Evolutionary conservation across 2,113 vertebrate genomes (phyloP), one percentile per base, ranked within the genome.

Genomic region (Ranitomeya imitator): DNA sequence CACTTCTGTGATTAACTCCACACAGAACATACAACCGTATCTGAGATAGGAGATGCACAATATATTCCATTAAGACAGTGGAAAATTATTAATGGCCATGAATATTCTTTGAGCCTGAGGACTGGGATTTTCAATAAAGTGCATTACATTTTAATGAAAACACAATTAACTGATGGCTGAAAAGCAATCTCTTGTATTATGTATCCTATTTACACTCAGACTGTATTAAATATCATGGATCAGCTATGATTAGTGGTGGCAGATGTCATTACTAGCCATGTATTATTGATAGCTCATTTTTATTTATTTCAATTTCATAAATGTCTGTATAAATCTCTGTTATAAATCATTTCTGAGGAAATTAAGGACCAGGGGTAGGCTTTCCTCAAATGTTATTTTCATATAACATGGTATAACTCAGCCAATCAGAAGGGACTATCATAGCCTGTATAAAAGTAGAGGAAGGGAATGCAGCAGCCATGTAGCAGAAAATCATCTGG

Each of bases 121-220:
- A 80, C 55, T 9, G 7, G 9, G 45, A 31, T 55, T 26, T 55
- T 80, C 7, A 15, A 57, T 59, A 59, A 59, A 59, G 78, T 80
- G 78, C 78, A 80, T 80, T 80, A 80, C 55, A 59, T 59, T 80
- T 80, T 80, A 80, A 80, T 80, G 55, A 80, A 80, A 59, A 55
- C 11, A 80, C 78, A 55, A 80, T 80, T 80, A 80, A 59, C 54
- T 26, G 54, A 57, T 80, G 78, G n/a, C 23, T 59, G 78, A 80
- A 80, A 80, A 80, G 78, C 55, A 31, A 80, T 57, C 78, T 80
- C 55, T 80, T 59, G 52, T 59, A 59, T 80, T 80, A 59, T 59
- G 55, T 80, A 59, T 59, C 78, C 54, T 80, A 55, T 80, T 23
- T 80, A 80, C 51, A 57, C 45, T 9, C 37, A 76, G 37, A 15